A percentile compares a stretch with the other conserved stretches of the same genome.
Conservation (phyloP, 2,888 invertebrate genomes). For the Macrophya alboannulata region DNA sequence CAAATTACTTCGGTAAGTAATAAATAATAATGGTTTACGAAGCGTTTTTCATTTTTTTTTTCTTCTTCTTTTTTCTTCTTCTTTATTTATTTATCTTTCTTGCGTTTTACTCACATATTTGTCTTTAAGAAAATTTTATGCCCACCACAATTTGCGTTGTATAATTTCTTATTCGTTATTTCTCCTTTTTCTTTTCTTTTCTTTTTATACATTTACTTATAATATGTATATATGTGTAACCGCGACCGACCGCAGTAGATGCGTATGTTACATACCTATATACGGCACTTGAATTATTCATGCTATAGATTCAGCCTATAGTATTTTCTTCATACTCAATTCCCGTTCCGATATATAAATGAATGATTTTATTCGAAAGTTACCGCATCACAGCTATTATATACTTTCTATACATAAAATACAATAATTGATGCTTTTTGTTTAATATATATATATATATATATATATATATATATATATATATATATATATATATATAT, state of each 20-base stretch:
- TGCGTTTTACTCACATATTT: neutral
- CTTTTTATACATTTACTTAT: neutral
- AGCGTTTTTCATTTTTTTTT: conserved; percentile 3
- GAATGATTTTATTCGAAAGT: conserved; percentile 18
- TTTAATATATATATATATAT: too few species aligned
- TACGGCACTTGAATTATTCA: conserved; percentile 15
- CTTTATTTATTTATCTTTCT: neutral
- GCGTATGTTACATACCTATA: neutral
- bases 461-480: too few species aligned
- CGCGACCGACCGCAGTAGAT: neutral
- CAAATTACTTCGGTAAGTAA: conserved; percentile 52
- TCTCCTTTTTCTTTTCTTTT: neutral
- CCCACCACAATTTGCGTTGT: conserved; percentile 20
- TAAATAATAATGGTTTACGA: conserved; percentile 46
- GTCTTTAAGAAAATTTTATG: neutral
- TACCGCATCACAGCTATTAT: neutral
- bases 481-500: too few species aligned
- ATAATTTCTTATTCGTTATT: neutral
- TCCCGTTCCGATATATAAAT: neutral
- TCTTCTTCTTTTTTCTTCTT: neutral
- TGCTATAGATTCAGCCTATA: neutral
- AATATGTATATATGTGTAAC: neutral
- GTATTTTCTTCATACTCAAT: neutral
- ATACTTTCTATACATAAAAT: neutral
- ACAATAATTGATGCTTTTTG: neutral